Conservation (phyloP, 2,888 invertebrate species). For the Coleophora flavipennella region DNA sequence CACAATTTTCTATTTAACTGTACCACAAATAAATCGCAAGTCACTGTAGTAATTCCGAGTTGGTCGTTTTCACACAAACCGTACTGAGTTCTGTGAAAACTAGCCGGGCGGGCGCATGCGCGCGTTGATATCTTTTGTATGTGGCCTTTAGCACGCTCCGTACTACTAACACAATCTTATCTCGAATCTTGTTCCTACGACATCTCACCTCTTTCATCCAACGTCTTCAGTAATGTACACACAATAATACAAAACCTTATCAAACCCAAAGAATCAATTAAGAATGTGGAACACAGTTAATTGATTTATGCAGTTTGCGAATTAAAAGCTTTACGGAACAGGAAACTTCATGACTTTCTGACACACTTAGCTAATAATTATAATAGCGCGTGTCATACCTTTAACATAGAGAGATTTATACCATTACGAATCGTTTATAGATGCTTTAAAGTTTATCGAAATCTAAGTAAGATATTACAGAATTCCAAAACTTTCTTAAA, state of each 20-base stretch:
- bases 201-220: constrained; percentile 7
- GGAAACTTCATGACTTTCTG: constrained; percentile 22
- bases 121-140: constrained; percentile 65
- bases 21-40: constrained; percentile 22
- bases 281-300: constrained; percentile 14
- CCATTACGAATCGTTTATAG: constrained; percentile 38
- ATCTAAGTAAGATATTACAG: constrained; percentile 37
- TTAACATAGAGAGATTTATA: constrained; percentile 34
- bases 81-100: constrained; percentile 16
- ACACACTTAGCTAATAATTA: constrained; percentile 30
- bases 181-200: constrained; percentile 22
- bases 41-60: constrained; percentile 22
- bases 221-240: constrained; percentile 9
- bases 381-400: constrained; percentile 18
- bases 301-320: constrained; percentile 7
- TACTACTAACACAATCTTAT: constrained; percentile 28
- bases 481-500: constrained; percentile 28
- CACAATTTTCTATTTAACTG: constrained; percentile 4
- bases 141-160: constrained; percentile 18
- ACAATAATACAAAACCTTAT: constrained; percentile 7
- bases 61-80: not conserved
- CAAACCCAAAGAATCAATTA: constrained; percentile 10
- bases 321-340: constrained; percentile 5
- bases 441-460: constrained; percentile 34
- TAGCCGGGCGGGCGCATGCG: constrained; percentile 26